phyloP scores from a whole-genome alignment of 2,113 vertebrate species.

The Eurypyga helias region DNA sequence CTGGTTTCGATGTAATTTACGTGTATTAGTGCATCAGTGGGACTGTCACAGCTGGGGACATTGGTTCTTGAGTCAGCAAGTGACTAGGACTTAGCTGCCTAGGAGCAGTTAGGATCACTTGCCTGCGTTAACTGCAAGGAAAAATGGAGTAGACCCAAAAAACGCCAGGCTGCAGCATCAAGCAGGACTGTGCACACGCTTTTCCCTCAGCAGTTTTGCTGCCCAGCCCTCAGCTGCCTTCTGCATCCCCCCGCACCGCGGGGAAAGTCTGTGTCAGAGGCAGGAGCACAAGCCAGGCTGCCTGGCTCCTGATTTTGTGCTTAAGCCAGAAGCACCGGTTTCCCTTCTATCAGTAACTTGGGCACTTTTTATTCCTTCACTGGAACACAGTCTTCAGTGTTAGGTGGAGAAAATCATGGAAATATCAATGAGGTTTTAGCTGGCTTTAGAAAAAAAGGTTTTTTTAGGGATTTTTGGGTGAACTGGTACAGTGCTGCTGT shows the following conservation, averaged over 20 bases:
- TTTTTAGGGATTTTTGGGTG: background rate
- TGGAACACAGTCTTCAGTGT: background rate
- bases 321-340: background rate
- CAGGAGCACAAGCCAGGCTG: background rate
- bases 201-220: background rate
- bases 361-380: background rate
- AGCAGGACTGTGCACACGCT: fast-evolving
- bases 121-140: background rate
- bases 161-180: background rate
- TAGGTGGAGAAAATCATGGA: background rate
- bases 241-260: background rate
- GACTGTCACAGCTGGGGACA: background rate
- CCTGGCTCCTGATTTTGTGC: background rate
- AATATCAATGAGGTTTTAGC: background rate
- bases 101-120: background rate
- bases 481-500: background rate
- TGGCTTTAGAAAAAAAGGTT: background rate
- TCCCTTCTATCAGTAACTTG: background rate
- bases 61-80: background rate
- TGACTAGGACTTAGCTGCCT: background rate
- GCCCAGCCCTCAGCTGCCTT: background rate
- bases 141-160: background rate
- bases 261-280: background rate
- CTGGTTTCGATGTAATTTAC: background rate
- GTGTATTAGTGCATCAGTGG: background rate